phyloP scores from a whole-genome alignment of 2,797 vertebrate species.

The Synaphobranchus kaupii region DNA sequence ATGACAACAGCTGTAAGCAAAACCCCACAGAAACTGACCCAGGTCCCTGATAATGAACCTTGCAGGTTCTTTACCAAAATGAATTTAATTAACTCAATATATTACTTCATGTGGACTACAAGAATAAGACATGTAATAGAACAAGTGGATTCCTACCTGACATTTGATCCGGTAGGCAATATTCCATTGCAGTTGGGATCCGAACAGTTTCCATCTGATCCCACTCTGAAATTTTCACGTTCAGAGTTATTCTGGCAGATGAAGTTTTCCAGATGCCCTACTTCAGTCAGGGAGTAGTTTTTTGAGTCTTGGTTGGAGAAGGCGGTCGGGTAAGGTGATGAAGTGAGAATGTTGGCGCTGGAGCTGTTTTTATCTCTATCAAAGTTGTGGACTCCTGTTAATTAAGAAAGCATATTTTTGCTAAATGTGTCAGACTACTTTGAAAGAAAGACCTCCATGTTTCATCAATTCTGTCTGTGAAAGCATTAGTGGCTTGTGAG shows the following conservation, averaged over 20 bases:
- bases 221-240: conserved; percentile 10
- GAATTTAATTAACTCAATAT: not conserved
- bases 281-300: conserved; percentile 25
- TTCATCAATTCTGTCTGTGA: too few species aligned
- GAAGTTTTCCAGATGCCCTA: not conserved
- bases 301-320: not conserved
- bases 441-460: too few species aligned
- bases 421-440: too few species aligned
- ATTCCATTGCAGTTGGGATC: conserved; percentile 20
- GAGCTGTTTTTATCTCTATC: not conserved
- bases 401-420: not conserved
- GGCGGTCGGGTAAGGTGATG: conserved; percentile 26
- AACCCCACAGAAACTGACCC: not conserved
- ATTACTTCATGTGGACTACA: not conserved
- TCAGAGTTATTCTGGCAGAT: fast-evolving
- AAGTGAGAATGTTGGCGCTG: not conserved
- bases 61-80: not conserved
- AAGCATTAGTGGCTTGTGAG: too few species aligned
- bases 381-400: conserved; percentile 16
- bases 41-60: not conserved
- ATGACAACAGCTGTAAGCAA: not conserved
- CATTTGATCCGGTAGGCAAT: conserved; percentile 8
- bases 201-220: conserved; percentile 17
- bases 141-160: conserved; percentile 1
- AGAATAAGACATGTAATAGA: not conserved